These are phyloP conservation scores for Netelia inedita DNA, from an alignment of 2,888 invertebrate genomes.

Conservation along the genomic window DNA sequence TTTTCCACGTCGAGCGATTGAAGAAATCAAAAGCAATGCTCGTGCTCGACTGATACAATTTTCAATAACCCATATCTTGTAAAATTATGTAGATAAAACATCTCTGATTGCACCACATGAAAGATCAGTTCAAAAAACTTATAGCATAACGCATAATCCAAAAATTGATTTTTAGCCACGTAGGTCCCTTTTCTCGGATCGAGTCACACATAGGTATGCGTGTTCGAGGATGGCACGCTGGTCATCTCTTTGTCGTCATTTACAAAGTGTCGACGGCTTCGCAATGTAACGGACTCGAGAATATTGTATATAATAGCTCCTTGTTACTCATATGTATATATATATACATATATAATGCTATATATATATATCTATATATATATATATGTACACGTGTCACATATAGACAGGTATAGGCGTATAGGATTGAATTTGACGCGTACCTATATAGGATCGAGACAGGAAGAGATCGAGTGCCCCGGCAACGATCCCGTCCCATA, in stretches of 20 bases:
- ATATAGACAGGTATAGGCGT: neutral
- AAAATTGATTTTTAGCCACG: no score
- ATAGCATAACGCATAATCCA: no score
- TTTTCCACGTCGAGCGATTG: no score
- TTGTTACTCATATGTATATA: neutral
- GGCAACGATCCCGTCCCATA: constrained; percentile 12
- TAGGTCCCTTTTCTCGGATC: no score
- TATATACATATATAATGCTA: constrained; percentile 15
- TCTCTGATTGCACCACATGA: no score
- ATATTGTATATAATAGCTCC: constrained; percentile 1
- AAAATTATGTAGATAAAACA: no score
- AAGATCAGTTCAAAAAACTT: no score
- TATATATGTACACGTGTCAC: constrained; percentile 17
- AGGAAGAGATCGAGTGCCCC: constrained; percentile 58
- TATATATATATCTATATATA: constrained; percentile 1
- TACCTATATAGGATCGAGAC: constrained; percentile 34
- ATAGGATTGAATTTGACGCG: neutral
- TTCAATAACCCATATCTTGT: no score
- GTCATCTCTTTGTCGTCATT: constrained; percentile 32
- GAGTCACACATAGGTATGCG: no score
- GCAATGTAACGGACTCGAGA: constrained; percentile 32
- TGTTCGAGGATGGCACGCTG: constrained; percentile 12
- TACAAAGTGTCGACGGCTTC: constrained; percentile 38
- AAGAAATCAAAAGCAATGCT: no score
- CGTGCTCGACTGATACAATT: no score